Conservation (phyloP, 2,888 invertebrate genomes). For the Calameuta filiformis region DNA sequence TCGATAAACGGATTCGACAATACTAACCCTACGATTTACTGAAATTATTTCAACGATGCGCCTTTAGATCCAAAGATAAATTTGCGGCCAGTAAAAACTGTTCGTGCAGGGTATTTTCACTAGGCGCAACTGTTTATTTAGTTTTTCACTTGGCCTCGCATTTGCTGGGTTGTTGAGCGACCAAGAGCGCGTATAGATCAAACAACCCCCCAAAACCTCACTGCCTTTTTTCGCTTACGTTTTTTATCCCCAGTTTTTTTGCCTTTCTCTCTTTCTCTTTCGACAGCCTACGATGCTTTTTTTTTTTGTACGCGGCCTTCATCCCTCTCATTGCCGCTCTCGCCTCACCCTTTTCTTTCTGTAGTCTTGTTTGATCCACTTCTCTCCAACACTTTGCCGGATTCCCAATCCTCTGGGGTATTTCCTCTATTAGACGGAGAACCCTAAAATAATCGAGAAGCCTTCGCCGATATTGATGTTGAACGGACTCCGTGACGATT, state of each 20-base stretch:
- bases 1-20: no score
- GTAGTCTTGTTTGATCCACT: background rate
- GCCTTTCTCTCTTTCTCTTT: background rate
- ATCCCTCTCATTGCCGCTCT: background rate
- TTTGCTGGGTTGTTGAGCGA: constrained; percentile 19
- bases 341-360: background rate
- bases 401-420: background rate
- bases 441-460: background rate
- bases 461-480: background rate
- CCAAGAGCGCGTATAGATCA: constrained; percentile 22
- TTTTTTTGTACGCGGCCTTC: background rate
- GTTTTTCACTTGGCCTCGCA: background rate
- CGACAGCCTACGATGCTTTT: background rate
- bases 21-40: no score
- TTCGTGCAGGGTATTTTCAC: background rate
- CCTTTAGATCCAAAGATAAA: background rate
- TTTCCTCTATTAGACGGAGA: constrained; percentile 1
- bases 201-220: constrained; percentile 10
- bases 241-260: background rate
- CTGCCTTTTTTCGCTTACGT: constrained; percentile 10
- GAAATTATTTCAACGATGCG: background rate
- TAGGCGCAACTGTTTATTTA: constrained; percentile 5
- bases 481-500: background rate
- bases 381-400: background rate
- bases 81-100: background rate